Evolutionary conservation across 1,140 invertebrate species (phyloP).

Genomic region (Dendroctonus valens): DNA sequence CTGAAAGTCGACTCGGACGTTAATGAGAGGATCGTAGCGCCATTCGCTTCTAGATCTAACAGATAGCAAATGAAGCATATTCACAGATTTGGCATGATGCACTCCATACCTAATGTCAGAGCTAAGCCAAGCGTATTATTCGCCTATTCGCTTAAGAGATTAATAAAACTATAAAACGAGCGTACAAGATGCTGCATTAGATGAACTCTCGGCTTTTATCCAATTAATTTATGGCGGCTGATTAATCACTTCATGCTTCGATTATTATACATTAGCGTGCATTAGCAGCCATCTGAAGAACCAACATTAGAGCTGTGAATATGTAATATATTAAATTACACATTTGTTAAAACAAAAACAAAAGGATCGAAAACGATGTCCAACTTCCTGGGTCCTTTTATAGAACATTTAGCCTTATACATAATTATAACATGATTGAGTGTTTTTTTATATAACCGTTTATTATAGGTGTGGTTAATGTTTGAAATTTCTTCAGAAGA

Average conservation of each 20-base stretch:
- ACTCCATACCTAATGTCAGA: conserved; percentile 6
- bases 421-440: too few species aligned
- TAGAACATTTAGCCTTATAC: too few species aligned
- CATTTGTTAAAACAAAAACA: too few species aligned
- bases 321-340: conserved; percentile 14
- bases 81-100: conserved; percentile 12
- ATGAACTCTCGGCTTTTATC: conserved; percentile 11
- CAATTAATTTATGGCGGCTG: conserved; percentile 27
- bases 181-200: conserved; percentile 18
- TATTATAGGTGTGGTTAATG: too few species aligned
- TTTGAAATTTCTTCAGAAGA: too few species aligned
- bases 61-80: conserved; percentile 13
- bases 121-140: conserved; percentile 16
- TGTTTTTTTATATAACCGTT: too few species aligned
- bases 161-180: conserved; percentile 15
- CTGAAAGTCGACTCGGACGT: neutral
- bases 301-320: conserved; percentile 5
- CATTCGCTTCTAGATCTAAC: neutral
- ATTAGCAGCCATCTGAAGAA: conserved; percentile 12
- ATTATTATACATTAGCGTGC: conserved; percentile 20
- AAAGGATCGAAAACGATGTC: too few species aligned
- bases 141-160: conserved; percentile 12
- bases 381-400: too few species aligned
- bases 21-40: conserved; percentile 6
- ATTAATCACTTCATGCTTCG: conserved; percentile 29